These are phyloP conservation scores for Phallusia fumigata DNA, from an alignment of 23 tunicate genomes.

Conservation along the genomic window DNA sequence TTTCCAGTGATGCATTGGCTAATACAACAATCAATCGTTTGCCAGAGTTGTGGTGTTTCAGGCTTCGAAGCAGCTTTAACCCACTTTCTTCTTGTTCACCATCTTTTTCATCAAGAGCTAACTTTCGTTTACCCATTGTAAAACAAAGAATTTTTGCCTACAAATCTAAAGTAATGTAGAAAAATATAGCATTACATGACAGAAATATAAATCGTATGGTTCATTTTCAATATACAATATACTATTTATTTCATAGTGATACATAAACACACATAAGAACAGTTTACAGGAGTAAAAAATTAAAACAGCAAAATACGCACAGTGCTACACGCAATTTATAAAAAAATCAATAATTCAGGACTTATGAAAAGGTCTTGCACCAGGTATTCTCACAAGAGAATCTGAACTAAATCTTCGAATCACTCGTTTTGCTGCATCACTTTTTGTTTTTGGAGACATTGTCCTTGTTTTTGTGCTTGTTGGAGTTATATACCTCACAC, in stretches of 20 bases:
- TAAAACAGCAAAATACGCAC: neutral
- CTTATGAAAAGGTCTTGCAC: conserved; percentile 27
- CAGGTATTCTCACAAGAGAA: conserved; percentile 27
- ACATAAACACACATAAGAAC: neutral
- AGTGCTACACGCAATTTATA: neutral
- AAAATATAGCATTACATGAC: neutral
- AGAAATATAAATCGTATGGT: neutral
- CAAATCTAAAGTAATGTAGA: neutral
- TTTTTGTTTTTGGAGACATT: neutral
- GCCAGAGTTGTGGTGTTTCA: conserved; percentile 16
- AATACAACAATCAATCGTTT: conserved; percentile 79
- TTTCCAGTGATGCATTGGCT: conserved; percentile 73
- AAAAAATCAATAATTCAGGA: neutral
- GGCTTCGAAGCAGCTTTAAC: conserved; percentile 18
- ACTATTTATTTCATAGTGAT: neutral
- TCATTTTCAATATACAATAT: neutral
- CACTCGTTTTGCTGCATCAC: neutral
- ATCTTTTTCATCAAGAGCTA: conserved; percentile 17
- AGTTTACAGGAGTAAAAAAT: neutral
- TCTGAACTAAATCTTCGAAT: neutral
- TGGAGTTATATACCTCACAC: neutral
- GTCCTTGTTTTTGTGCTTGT: neutral
- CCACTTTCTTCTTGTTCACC: conserved; percentile 25
- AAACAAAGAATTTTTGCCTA: neutral
- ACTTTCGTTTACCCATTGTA: conserved; percentile 15